A percentile compares a stretch with the other conserved stretches of the same genome.
These are phyloP conservation scores for Girardinichthys multiradiatus DNA, from an alignment of 2,113 vertebrate genomes.

Conservation along the genomic window DNA sequence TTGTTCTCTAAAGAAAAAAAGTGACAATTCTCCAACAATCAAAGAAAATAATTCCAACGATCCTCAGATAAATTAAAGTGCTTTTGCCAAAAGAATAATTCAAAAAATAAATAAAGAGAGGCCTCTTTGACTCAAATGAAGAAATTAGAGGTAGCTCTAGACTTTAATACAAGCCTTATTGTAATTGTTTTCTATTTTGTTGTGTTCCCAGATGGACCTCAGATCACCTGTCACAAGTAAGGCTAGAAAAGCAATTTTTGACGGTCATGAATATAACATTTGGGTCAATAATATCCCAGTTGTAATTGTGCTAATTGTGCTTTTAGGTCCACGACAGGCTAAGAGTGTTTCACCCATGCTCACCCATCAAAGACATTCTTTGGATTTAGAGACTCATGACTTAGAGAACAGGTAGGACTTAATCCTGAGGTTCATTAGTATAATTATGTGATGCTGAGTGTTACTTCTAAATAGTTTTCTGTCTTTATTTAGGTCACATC, in stretches of 20 bases:
- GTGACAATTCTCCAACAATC: not conserved
- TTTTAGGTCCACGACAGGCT: slow-evolving; percentile 33
- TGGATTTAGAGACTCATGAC: slow-evolving; percentile 69
- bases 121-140: too few relatives aligned
- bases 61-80: too few relatives aligned
- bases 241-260: not conserved
- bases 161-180: not conserved
- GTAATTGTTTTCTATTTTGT: slow-evolving; percentile 1
- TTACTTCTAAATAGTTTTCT: slow-evolving; percentile 6
- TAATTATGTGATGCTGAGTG: not conserved
- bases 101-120: too few relatives aligned
- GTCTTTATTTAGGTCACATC: slow-evolving; percentile 17
- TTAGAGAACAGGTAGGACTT: slow-evolving; percentile 37
- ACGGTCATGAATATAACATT: not conserved
- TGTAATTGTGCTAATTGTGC: not conserved
- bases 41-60: not conserved
- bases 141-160: not conserved
- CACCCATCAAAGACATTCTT: slow-evolving; percentile 42
- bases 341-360: not conserved
- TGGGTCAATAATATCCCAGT: not conserved
- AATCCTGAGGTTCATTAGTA: not conserved
- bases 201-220: slow-evolving; percentile 32
- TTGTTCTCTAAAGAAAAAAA: not conserved
- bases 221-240: slow-evolving; percentile 41
- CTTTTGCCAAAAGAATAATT: too few relatives aligned